Conservation (phyloP, 2,888 invertebrate species). For the Dorcus hopei region DNA sequence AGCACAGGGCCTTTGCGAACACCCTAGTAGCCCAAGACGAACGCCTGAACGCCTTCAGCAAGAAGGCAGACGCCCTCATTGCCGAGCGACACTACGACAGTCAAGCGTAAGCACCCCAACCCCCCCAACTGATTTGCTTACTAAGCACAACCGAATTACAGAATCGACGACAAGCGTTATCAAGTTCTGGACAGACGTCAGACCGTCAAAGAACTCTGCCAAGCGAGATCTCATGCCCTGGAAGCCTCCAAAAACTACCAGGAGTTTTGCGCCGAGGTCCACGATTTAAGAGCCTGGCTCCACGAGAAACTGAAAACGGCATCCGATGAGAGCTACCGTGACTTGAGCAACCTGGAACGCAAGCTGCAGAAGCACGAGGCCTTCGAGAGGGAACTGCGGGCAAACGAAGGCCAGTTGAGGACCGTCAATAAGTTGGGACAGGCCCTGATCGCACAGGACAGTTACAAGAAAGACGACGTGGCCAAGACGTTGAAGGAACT, state of each 20-base stretch:
- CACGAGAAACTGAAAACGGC: conserved; percentile 89
- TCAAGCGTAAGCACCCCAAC: conserved; percentile 59
- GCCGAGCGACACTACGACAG: conserved; percentile 76
- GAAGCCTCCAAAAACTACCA: conserved; percentile 86
- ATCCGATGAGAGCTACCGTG: conserved; percentile 88
- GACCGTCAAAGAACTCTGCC: conserved; percentile 71
- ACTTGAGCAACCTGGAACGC: conserved; percentile 82
- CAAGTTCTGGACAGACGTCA: conserved; percentile 74
- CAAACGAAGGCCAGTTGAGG: conserved; percentile 89
- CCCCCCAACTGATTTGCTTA: not conserved
- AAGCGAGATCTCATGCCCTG: conserved; percentile 70
- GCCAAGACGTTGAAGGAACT: conserved; percentile 64
- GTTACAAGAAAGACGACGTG: conserved; percentile 70
- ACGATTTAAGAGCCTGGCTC: conserved; percentile 88
- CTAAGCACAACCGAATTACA: conserved; percentile 36
- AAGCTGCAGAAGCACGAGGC: conserved; percentile 96
- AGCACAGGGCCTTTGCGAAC: conserved; percentile 91
- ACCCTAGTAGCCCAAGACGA: conserved; percentile 89
- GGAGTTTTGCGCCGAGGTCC: conserved; percentile 88
- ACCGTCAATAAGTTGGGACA: conserved; percentile 80
- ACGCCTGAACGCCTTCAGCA: conserved; percentile 75
- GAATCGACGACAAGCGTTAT: conserved; percentile 68
- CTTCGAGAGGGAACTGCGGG: conserved; percentile 90
- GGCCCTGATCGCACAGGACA: conserved; percentile 67
- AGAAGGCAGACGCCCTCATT: conserved; percentile 78